Percentiles rank a stretch among this genome's conserved stretches.
Evolutionary conservation across 1,140 invertebrate species (phyloP).

Genomic region (Coboldia fuscipes): DNA sequence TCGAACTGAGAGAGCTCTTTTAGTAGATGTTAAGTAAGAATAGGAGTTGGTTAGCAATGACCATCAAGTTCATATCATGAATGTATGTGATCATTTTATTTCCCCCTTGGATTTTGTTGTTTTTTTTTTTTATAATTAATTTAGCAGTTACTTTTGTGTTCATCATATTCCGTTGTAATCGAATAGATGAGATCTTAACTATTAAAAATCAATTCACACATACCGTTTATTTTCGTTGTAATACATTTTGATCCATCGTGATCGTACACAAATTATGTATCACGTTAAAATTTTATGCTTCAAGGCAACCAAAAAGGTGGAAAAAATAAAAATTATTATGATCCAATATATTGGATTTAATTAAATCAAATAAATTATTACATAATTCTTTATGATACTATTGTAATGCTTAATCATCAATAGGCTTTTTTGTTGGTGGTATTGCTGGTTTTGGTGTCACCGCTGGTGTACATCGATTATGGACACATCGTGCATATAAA

Average conservation of each 20-base stretch:
- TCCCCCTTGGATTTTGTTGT: too few relatives aligned
- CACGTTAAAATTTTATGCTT: too few relatives aligned
- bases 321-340: neutral
- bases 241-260: neutral
- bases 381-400: neutral
- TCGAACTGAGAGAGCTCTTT: too few relatives aligned
- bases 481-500: slow-evolving; percentile 67
- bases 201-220: neutral
- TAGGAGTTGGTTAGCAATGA: too few relatives aligned
- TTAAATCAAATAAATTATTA: neutral
- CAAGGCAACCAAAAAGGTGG: too few relatives aligned
- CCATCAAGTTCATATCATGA: too few relatives aligned
- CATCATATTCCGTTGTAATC: too few relatives aligned
- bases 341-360: neutral
- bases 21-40: too few relatives aligned
- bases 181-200: neutral
- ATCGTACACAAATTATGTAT: too few relatives aligned
- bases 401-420: slow-evolving; percentile 7
- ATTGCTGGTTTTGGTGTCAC: slow-evolving; percentile 47
- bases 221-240: neutral
- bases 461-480: slow-evolving; percentile 62
- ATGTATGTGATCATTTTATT: too few relatives aligned
- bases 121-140: too few relatives aligned
- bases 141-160: too few relatives aligned
- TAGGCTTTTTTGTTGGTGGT: slow-evolving; percentile 26